Conservation (phyloP, 2,797 vertebrate genomes). For the Champsocephalus gunnari region DNA sequence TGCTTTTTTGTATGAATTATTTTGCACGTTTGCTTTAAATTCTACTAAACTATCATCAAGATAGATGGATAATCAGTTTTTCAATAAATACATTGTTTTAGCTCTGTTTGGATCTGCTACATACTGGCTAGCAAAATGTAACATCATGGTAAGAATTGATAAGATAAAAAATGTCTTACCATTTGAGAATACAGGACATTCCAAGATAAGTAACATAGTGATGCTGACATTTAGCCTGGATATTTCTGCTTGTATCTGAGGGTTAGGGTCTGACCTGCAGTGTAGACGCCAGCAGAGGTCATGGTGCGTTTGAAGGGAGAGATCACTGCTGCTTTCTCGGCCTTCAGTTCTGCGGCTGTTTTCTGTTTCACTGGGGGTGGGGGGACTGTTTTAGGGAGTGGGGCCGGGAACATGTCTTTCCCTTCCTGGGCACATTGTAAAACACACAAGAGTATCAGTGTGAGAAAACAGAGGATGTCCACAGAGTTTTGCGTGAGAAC, state of each 20-base stretch:
- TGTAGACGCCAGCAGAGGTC: conserved; percentile 79
- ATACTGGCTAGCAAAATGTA: not conserved
- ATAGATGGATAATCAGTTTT: not conserved
- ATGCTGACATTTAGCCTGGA: not conserved
- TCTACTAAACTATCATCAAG: too few species aligned
- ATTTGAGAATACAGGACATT: not conserved
- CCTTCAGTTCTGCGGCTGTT: conserved; percentile 69
- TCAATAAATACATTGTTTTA: not conserved
- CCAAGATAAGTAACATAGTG: not conserved
- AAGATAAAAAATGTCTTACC: not conserved
- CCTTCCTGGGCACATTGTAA: conserved; percentile 74
- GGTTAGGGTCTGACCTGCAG: conserved; percentile 74
- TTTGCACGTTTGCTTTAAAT: not conserved
- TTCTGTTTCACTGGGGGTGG: conserved; percentile 76
- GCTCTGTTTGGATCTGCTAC: not conserved
- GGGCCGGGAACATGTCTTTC: conserved; percentile 82
- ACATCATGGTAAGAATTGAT: not conserved
- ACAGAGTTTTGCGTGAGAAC: conserved; percentile 67
- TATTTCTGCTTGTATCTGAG: not conserved
- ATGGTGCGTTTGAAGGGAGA: conserved; percentile 82
- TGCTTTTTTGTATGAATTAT: not conserved
- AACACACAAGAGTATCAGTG: conserved; percentile 37
- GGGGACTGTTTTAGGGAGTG: conserved; percentile 75
- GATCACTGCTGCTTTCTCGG: conserved; percentile 72
- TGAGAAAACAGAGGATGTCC: conserved; percentile 40